phyloP scores from a whole-genome alignment of 2,888 invertebrate genomes.

The Nomada goodeniana region DNA sequence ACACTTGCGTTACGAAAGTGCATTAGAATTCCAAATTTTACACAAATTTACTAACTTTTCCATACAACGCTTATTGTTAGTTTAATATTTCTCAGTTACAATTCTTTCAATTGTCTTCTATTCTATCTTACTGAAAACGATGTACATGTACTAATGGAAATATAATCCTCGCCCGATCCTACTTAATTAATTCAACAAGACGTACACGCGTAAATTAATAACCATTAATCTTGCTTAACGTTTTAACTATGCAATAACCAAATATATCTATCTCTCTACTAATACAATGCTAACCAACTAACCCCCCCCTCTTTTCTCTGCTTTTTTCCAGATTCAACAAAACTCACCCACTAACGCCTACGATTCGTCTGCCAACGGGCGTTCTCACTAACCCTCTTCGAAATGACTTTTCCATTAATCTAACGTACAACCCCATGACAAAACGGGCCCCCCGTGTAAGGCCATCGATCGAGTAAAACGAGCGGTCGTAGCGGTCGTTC shows the following conservation, averaged over 20 bases:
- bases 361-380: conserved; percentile 16
- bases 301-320: conserved; percentile 53
- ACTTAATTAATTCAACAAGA: no score
- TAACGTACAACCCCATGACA: neutral
- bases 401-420: conserved; percentile 45
- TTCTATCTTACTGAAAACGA: no score
- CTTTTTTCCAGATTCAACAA: conserved; percentile 63
- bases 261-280: neutral
- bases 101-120: no score
- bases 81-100: no score
- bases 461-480: conserved; percentile 21
- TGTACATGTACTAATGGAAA: no score
- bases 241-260: neutral
- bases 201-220: neutral
- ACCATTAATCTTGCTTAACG: neutral
- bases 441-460: neutral
- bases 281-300: conserved; percentile 56
- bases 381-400: conserved; percentile 43
- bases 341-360: conserved; percentile 52
- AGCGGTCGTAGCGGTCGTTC: conserved; percentile 57
- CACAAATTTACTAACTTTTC: no score
- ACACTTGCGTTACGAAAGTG: neutral
- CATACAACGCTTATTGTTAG: no score
- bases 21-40: neutral
- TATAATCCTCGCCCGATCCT: no score